Conservation (phyloP, 2,888 invertebrate species). For the Eutolmus rufibarbis region DNA sequence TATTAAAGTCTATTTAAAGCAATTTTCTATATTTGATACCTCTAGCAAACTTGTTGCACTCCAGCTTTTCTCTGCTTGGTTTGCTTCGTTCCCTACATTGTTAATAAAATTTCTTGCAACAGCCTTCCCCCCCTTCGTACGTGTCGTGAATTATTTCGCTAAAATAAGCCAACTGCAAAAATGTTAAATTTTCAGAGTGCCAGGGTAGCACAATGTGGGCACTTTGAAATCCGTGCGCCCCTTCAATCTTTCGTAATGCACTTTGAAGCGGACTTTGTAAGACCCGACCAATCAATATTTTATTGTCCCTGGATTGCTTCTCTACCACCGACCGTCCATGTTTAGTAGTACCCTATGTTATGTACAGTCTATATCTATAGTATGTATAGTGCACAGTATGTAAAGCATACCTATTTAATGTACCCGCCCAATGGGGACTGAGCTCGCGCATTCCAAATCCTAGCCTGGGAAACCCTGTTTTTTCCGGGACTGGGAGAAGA, state of each 20-base stretch:
- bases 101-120: neutral
- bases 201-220: neutral
- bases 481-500: neutral
- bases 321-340: neutral
- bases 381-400: neutral
- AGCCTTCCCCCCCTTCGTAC: neutral
- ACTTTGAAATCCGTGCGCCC: neutral
- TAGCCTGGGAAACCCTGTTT: neutral
- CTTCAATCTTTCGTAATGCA: constrained; percentile 22
- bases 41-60: neutral
- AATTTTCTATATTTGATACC: neutral
- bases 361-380: neutral
- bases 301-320: neutral
- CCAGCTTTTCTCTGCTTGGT: neutral
- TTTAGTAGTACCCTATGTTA: neutral
- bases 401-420: neutral
- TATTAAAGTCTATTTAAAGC: neutral
- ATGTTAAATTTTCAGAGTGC: constrained; percentile 3
- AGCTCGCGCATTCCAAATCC: neutral
- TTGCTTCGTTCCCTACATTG: neutral
- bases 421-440: neutral
- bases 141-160: neutral
- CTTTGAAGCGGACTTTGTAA: constrained; percentile 10
- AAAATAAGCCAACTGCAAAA: constrained; percentile 18
- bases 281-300: neutral